phyloP scores from a whole-genome alignment of 2,113 vertebrate genomes.

The Petrocephalus zakoni region DNA sequence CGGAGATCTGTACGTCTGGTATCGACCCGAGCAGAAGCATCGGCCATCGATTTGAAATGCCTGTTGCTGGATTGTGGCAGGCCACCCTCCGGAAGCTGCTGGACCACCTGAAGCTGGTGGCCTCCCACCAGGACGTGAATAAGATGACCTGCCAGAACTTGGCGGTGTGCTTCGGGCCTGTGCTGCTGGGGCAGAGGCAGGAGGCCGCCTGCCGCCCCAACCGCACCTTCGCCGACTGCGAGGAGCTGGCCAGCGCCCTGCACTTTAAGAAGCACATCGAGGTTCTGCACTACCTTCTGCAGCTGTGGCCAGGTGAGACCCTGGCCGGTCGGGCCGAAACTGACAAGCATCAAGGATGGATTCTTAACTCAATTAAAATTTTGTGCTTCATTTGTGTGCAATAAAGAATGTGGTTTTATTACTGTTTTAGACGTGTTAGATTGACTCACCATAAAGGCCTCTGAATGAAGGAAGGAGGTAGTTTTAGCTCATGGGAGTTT shows the following conservation, averaged over 20 bases:
- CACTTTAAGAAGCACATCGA: conserved; percentile 99
- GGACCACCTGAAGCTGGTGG: conserved; percentile 90
- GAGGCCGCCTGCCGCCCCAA: conserved; percentile 81
- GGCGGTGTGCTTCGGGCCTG: conserved; percentile 94
- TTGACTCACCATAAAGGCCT: neutral
- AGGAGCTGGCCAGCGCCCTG: conserved; percentile 91
- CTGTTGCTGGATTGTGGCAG: conserved; percentile 50
- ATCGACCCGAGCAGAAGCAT: neutral
- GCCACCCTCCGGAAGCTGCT: conserved; percentile 83
- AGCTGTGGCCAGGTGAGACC: conserved; percentile 86
- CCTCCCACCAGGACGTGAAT: conserved; percentile 87
- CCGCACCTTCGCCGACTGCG: conserved; percentile 88
- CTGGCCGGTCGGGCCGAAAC: neutral
- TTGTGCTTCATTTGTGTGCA: neutral
- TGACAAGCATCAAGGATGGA: neutral
- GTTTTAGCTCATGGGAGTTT: no score
- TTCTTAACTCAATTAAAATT: neutral
- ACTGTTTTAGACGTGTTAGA: neutral
- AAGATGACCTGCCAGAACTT: conserved; percentile 99
- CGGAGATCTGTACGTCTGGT: neutral
- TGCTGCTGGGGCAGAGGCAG: conserved; percentile 88
- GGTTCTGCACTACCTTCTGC: conserved; percentile 94
- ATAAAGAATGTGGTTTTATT: neutral
- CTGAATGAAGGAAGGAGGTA: neutral
- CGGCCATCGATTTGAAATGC: neutral